Percentiles rank a stretch among this genome's conserved stretches.
These are phyloP conservation scores for Anolis carolinensis DNA, from an alignment of 2,113 vertebrate species.

Conservation along the genomic window DNA sequence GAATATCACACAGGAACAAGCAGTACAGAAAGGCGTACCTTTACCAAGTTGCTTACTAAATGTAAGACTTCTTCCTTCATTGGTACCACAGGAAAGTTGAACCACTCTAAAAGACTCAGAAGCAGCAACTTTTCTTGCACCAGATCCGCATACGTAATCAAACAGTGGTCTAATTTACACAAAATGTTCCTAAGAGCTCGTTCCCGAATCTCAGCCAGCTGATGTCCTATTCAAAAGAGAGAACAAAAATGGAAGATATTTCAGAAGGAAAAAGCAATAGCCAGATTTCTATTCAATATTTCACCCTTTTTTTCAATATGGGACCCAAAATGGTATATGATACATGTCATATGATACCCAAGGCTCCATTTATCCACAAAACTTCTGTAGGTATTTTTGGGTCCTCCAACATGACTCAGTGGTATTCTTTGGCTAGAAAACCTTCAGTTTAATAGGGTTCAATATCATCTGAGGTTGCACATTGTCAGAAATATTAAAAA, in stretches of 20 bases:
- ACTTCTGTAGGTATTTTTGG: too few species aligned
- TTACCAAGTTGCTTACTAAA: conserved; percentile 81
- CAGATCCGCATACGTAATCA: conserved; percentile 82
- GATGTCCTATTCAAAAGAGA: conserved; percentile 79
- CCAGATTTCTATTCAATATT: too few species aligned
- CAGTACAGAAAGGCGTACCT: conserved; percentile 73
- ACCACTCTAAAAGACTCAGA: conserved; percentile 88
- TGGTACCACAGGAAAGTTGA: conserved; percentile 89
- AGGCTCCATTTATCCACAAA: too few species aligned
- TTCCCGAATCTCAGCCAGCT: conserved; percentile 89
- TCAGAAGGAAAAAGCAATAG: neutral
- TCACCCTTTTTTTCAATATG: too few species aligned
- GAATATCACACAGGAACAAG: neutral
- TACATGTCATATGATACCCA: too few species aligned
- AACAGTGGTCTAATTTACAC: conserved; percentile 85
- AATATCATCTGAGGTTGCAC: too few species aligned
- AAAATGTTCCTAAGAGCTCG: conserved; percentile 86
- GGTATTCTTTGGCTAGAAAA: too few species aligned
- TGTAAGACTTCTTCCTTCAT: conserved; percentile 85
- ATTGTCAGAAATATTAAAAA: too few species aligned
- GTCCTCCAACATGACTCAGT: too few species aligned
- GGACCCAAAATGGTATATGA: too few species aligned
- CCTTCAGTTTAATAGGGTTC: too few species aligned
- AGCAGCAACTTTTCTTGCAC: conserved; percentile 86
- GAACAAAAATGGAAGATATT: neutral